Base-by-base conservation (phyloP, 2,888 invertebrate species). In the Autographa gamma region DNA sequence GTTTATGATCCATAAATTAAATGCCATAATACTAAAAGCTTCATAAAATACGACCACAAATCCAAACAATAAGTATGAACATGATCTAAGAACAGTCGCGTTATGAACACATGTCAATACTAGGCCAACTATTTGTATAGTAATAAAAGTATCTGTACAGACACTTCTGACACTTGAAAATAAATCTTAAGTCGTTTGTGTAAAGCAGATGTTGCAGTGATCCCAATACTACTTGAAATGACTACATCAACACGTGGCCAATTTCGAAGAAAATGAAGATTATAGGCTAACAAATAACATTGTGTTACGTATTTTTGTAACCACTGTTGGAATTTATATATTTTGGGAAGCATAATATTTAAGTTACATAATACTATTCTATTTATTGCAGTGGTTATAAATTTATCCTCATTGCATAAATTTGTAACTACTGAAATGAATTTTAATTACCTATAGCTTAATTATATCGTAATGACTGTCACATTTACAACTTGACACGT, bases 71-170 rank as follows among this genome's bases (percentile, higher is more conserved):
- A 60, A 83, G 68, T 67, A 83, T 61, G 62, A 69, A 74, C 74
- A 81, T 82, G 77, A 76, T 76, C 76, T 78, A 72, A 80, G 77
- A 76, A 78, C 71, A 73, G 70, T 66, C 77, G 66, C 59, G 70
- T 70, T 80, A 73, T 60, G 75, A 86, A 83, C 85, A 85, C 79
- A 80, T 86, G 86, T 83, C 85, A 82, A 80, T 86, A 81, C 83
- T 78, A 79, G 80, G 77, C 77, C 83, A 81, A 77, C 73, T 79
- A 80, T 73, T 80, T 76, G 69, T 68, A 76, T 59, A 71, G 84
- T 69, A 73, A 74, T 80, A 84, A 84, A 83, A 84, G 41, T 71
- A 74, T 68, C 48, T 67, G 54, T 62, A 70, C 68, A 58, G 60
- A 2, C 6, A 54, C 56, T 48, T 58, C n/a, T 67, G 41, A 18